Evolutionary conservation across 1,140 invertebrate species (phyloP), one percentile per base, ranked within the genome.

Genomic region (Penaeus chinensis): DNA sequence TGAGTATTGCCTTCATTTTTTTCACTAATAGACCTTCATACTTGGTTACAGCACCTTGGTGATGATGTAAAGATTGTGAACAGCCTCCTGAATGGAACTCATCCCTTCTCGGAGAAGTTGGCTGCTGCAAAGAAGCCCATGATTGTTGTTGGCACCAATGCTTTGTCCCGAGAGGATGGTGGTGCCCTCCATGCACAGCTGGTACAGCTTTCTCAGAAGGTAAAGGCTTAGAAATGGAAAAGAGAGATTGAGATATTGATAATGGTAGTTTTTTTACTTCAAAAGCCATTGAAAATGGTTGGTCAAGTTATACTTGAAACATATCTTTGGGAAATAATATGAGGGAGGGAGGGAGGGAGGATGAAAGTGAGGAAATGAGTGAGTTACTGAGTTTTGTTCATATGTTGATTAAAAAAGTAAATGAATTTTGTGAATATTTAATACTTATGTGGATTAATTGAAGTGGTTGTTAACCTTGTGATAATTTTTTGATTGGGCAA

Each of bases 81-180:
- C 89, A 94, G 97, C 65, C 93, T 99, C 22, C 94, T 94, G 66
- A 93, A 92, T 81, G 97, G 96, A 20, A 94, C 93, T 16, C 96
- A 98, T 93, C 93, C 95, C 74, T 96, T 98, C 90, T 93, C 93
- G 83, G 94, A 96, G 91, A 94, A 94, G 89, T 92, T 99, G 82
- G 93, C 95, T 91, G 91, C 93, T 60, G 97, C 98, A 32, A 97
- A 98, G 91, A 95, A 95, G 79, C 97, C 99, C 61, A 94, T 99
- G 88, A 95, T 99, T 79, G 96, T 99, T 82, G 93, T 99, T 60
- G 98, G 99, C 11, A 95, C 96, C 32, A 95, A 96, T 88, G 94
- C 96, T 88, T 93, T 99, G 19, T 94, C 96, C 91, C 93, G 97
- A 77, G 89, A 93, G 37, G 97, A 99, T 92, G 97, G 96, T 22